These are phyloP conservation scores for Zoroaster sp. DNA, from an alignment of 53 echinoderm and acorn worm genomes.

Conservation along the genomic window DNA sequence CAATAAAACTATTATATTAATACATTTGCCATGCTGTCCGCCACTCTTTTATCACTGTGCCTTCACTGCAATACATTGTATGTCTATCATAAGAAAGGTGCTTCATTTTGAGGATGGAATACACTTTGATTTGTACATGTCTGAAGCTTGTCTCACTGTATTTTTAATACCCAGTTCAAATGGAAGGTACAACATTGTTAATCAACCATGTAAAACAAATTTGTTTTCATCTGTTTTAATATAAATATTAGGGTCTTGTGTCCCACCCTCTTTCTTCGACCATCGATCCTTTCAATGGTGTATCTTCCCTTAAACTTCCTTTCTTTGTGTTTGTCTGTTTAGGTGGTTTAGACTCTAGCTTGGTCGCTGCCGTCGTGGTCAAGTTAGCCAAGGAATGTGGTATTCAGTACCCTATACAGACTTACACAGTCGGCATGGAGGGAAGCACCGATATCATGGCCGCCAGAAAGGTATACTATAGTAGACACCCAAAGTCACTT, in stretches of 20 bases:
- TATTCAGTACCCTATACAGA: slow-evolving; percentile 85
- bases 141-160: too few relatives aligned
- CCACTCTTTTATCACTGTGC: too few relatives aligned
- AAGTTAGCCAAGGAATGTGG: slow-evolving; percentile 66
- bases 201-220: not conserved
- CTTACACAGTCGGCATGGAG: slow-evolving; percentile 93
- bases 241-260: not conserved
- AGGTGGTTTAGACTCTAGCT: slow-evolving; percentile 97
- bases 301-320: not conserved
- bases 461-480: slow-evolving; percentile 84
- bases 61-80: too few relatives aligned
- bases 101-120: too few relatives aligned
- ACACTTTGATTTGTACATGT: not conserved
- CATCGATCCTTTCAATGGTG: too few relatives aligned
- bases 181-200: not conserved
- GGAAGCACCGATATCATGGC: slow-evolving; percentile 90
- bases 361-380: slow-evolving; percentile 72
- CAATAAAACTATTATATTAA: too few relatives aligned
- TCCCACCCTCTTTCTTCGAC: too few relatives aligned
- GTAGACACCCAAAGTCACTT: too few relatives aligned
- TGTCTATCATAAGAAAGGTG: too few relatives aligned
- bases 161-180: not conserved
- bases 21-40: not conserved
- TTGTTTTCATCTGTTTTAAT: not conserved
- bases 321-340: not conserved